Evolutionary conservation across 2,113 vertebrate genomes (phyloP), one percentile per base, ranked within the genome.

Genomic region (Himantopus leucocephalus): DNA sequence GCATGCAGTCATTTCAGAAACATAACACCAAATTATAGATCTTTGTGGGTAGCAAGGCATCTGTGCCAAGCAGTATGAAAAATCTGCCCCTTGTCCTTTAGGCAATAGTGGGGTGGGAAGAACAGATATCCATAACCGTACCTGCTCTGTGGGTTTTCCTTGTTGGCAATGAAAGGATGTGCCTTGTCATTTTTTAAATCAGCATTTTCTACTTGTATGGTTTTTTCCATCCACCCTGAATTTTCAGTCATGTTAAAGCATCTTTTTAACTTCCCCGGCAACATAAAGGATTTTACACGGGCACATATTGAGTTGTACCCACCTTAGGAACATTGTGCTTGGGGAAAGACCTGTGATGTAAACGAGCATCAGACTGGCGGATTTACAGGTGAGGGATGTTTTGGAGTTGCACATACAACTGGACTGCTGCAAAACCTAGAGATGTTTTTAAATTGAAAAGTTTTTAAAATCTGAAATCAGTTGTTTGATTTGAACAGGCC

Each of bases 21-120:
- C 17, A 7, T 19, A 88, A 29, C 29, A 60, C 12, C 48, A 47
- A 45, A 56, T 62, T 21, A 19, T 6, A 70, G 24, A 30, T 37
- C 20, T 74, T 60, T 1, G 2, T 63, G 20, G 13, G 27, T 23
- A 48, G 32, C 0, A 0, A 73, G 47, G 30, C 14, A 6, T 48
- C 37, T 89, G n/a, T 68, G 43, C 66, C 37, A 70, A 19, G 10
- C 37, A 43, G 34, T 19, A 19, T 14, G 17, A 50, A 81, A 74
- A 68, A 53, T 45, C 26, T 78, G 23, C 24, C n/a, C 14, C 16
- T 64, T 39, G 35, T 24, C 67, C 67, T 60, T 27, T 14, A 47
- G 41, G 19, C 10, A 60, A 5, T 20, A 63, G 45, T n/a, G 43
- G 13, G 32, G 15, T 0, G 1, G 52, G 45, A 92, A 27, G 23